Evolutionary conservation across 2,797 vertebrate genomes (phyloP), one percentile per base, ranked within the genome.

Genomic region (Allobates femoralis): DNA sequence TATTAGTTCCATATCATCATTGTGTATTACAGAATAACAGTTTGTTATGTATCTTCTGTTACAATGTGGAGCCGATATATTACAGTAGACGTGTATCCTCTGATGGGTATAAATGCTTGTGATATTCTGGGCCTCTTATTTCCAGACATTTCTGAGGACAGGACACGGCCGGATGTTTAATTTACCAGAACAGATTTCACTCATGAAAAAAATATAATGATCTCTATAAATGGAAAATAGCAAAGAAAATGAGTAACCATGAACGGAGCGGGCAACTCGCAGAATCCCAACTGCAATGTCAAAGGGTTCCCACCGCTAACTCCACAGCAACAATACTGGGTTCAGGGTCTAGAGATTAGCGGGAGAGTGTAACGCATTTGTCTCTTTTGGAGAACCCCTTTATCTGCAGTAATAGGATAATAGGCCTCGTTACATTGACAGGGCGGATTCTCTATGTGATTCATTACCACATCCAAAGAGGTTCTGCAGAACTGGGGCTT

Each of bases 151-250:
- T 74, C 71, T 15, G 71, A 50, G 26, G 32, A 67, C 64, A 67
- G 64, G 34, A 32, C 50, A 46, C 71, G 50, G 71, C 71, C 50
- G 71, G 37, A 74, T 74, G 71, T 74, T 74, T 74, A 74, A 74
- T 74, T 74, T 74, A 74, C 37, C 71, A 74, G 71, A 74, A 50
- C 71, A 50, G 71, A 37, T 26, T 74, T 74, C 50, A 41, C 71
- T 74, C 71, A 74, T 74, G 23, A 74, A 74, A 74, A 71, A 74
- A 74, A 74, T 50, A 74, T 74, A 74, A 74, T 74, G 71, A 74
- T 74, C 41, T 26, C 71, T 50, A 74, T 74, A 74, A 74, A 50
- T 74, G 71, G 37, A 74, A 74, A 74, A 50, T 50, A 28, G 37
- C 71, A 74, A 15, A 74, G 37, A 50, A 74, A 74, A 74, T 74